phyloP scores from a whole-genome alignment of 2,797 vertebrate genomes.

The Knipowitschia caucasica region DNA sequence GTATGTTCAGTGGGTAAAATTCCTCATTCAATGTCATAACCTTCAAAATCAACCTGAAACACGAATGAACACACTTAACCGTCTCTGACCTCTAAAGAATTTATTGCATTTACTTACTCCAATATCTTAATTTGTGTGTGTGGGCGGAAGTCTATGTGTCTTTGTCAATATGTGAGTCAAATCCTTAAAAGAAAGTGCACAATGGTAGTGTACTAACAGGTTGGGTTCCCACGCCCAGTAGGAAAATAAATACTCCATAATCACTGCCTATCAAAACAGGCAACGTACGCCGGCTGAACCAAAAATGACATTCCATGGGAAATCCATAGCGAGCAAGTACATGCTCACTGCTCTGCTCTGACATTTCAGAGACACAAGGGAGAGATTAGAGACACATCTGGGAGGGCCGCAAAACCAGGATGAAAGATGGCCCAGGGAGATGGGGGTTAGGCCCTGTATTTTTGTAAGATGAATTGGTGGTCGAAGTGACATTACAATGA shows the following conservation, averaged over 20 bases:
- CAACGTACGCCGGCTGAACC: slow-evolving; percentile 60
- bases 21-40: too few species aligned
- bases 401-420: slow-evolving; percentile 62
- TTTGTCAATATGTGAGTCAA: slow-evolving; percentile 53
- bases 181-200: slow-evolving; percentile 37
- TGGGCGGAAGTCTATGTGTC: slow-evolving; percentile 17
- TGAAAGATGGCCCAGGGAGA: slow-evolving; percentile 65
- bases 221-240: slow-evolving; percentile 77
- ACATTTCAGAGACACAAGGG: slow-evolving; percentile 71
- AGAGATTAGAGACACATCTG: slow-evolving; percentile 69
- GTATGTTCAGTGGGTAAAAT: too few species aligned
- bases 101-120: slow-evolving; percentile 30
- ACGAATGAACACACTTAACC: not conserved
- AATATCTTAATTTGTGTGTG: slow-evolving; percentile 34
- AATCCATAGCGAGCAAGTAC: slow-evolving; percentile 78
- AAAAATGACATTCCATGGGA: slow-evolving; percentile 78
- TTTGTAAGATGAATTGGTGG: slow-evolving; percentile 54
- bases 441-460: slow-evolving; percentile 65
- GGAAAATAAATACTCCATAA: slow-evolving; percentile 78
- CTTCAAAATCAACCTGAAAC: not conserved
- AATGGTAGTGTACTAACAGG: slow-evolving; percentile 74
- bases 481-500: slow-evolving; percentile 42
- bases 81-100: slow-evolving; percentile 33
- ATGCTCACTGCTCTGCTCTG: slow-evolving; percentile 66
- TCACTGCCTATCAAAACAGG: slow-evolving; percentile 77